Evolutionary conservation across 2,888 invertebrate genomes (phyloP), one percentile per base, ranked within the genome.

Genomic region (Masnerella sp.): DNA sequence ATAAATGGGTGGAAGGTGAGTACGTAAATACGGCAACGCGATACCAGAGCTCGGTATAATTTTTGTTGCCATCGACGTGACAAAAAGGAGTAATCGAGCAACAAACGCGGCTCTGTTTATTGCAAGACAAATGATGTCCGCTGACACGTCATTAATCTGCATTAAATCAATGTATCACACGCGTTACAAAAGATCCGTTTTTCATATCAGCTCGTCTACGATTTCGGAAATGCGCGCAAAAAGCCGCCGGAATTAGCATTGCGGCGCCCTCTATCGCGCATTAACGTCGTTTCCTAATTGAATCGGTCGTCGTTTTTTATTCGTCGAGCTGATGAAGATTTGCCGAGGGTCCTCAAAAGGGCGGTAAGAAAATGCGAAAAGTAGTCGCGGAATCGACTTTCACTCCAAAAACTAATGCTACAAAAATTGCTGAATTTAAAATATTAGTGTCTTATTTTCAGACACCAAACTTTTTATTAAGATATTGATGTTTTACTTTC

Each of bases 241-340:
- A 18, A 32, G 17, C 4, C 3, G 51, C 22, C 12, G 9, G 12
- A 20, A 22, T n/a, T n/a, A n/a, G n/a, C n/a, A n/a, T n/a, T n/a
- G n/a, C n/a, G n/a, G 15, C 20, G 8, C 5, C 7, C 5, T 9
- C 22, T 5, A 22, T 5, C 7, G 3, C 4, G n/a, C 79, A 80
- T 82, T 80, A 80, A 83, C 80, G 79, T 80, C 79, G 75, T 78
- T 69, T 76, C 77, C 79, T 83, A 83, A 84, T 84, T 83, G 83
- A 82, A 82, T 83, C 81, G 78, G 69, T 76, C 77, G 71, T 68
- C 51, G 59, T 34, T 74, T 45, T 56, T 52, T 36, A 52, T 56
- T 52, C 45, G 47, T 22, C 38, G 43, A 34, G 20, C 32, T 67
- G 61, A 67, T 65, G 67, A 68, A 61, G 56, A 68, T 56, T 56